phyloP scores from a whole-genome alignment of 1,140 invertebrate species.

The Drosophila melanogaster region Release_6_plus_ISO1_MT NC_004354.4:8764501-8765000 shows the following conservation, averaged over 20 bases:
- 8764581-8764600: constrained; percentile 17
- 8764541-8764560: constrained; percentile 51
- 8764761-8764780: constrained; percentile 20
- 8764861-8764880: constrained; percentile 7
- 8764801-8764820: constrained; percentile 2
- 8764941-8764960: constrained; percentile 16
- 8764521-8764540: constrained; percentile 75
- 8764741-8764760: constrained; percentile 74
- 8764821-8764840: not conserved
- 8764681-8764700: constrained; percentile 65
- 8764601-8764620: constrained; percentile 11
- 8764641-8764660: constrained; percentile 71
- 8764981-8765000: constrained; percentile 21
- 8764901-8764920: constrained; percentile 27
- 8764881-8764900: constrained; percentile 13
- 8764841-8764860: constrained; percentile 11
- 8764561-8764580: constrained; percentile 5
- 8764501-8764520: constrained; percentile 53
- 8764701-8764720: constrained; percentile 45
- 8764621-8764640: constrained; percentile 72
- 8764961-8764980: constrained; percentile 40
- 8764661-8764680: constrained; percentile 51
- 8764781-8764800: not conserved
- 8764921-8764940: constrained; percentile 34
- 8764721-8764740: constrained; percentile 82